These are phyloP conservation scores for Oryctes rhinoceros DNA, from an alignment of 1,140 invertebrate genomes.

Conservation along the genomic window DNA sequence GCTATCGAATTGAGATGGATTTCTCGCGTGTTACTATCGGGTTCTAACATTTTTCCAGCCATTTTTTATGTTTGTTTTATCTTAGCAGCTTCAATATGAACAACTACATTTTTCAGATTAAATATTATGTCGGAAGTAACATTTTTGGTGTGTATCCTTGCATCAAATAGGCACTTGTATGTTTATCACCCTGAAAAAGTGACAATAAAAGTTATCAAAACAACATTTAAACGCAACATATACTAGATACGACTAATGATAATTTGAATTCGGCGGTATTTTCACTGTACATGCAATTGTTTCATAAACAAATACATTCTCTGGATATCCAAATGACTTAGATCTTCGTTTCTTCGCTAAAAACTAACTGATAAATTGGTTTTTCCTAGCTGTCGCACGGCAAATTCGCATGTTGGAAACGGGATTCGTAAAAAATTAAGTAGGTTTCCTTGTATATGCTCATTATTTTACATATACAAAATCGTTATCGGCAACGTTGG, in stretches of 20 bases:
- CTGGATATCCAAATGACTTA: background rate
- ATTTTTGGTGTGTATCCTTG: background rate
- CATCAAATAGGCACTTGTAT: conserved; percentile 8
- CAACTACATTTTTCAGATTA: conserved; percentile 36
- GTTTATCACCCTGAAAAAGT: background rate
- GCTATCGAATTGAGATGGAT: conserved; percentile 31
- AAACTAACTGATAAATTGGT: background rate
- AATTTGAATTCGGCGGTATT: conserved; percentile 6
- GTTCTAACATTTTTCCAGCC: conserved; percentile 36
- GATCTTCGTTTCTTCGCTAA: background rate
- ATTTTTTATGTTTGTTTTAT: conserved; percentile 39
- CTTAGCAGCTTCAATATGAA: background rate
- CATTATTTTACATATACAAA: conserved; percentile 38
- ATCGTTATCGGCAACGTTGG: conserved; percentile 38
- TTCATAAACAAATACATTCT: conserved; percentile 3
- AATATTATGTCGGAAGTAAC: conserved; percentile 37
- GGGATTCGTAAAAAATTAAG: conserved; percentile 34
- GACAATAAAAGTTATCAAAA: background rate
- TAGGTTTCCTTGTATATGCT: conserved; percentile 18
- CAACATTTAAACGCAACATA: background rate
- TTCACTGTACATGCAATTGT: background rate
- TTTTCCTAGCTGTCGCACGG: background rate
- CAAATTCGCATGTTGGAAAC: background rate
- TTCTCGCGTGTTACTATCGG: conserved; percentile 36
- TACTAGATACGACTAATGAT: background rate